These are phyloP conservation scores for Gambelia wislizenii DNA, from an alignment of 2,797 vertebrate genomes.

Conservation along the genomic window DNA sequence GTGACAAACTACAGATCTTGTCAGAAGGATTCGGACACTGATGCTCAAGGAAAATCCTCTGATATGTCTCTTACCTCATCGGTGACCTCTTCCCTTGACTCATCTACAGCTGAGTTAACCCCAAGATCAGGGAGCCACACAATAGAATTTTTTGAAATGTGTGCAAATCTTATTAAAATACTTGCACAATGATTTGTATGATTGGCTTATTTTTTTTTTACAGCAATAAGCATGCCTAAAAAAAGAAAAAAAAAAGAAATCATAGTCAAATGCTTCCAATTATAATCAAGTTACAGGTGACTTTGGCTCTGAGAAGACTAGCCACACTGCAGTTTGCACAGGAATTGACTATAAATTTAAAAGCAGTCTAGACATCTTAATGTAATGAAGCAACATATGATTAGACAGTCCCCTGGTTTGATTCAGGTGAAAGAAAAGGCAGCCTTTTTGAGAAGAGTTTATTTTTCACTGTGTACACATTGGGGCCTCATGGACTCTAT, in stretches of 20 bases:
- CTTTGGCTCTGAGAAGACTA: slow-evolving; percentile 83
- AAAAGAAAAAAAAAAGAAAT: slow-evolving; percentile 58
- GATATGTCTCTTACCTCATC: slow-evolving; percentile 93
- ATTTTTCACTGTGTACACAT: slow-evolving; percentile 73
- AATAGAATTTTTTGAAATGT: slow-evolving; percentile 99
- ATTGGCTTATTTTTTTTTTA: slow-evolving; percentile 88
- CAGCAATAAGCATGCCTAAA: slow-evolving; percentile 97
- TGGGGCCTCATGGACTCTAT: slow-evolving; percentile 72
- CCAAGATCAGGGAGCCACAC: slow-evolving; percentile 96
- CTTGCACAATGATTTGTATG: slow-evolving; percentile 93
- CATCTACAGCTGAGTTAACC: slow-evolving; percentile 83
- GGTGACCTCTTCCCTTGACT: slow-evolving; percentile 92
- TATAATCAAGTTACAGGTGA: slow-evolving; percentile 84
- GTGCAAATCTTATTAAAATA: slow-evolving; percentile 99
- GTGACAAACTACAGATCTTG: slow-evolving; percentile 89
- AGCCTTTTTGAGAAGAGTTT: slow-evolving; percentile 62
- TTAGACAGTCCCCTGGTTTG: slow-evolving; percentile 62
- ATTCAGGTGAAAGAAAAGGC: slow-evolving; percentile 65
- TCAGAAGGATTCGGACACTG: slow-evolving; percentile 89
- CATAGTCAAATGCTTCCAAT: slow-evolving; percentile 88
- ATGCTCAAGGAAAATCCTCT: slow-evolving; percentile 83
- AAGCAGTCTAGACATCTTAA: slow-evolving; percentile 58
- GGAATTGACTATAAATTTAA: slow-evolving; percentile 65
- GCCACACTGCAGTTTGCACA: slow-evolving; percentile 76
- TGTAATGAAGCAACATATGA: slow-evolving; percentile 74